Percentiles rank a stretch among this genome's conserved stretches.
Evolutionary conservation across 2,888 invertebrate genomes (phyloP).

Genomic region (Chromoteleia sp.): DNA sequence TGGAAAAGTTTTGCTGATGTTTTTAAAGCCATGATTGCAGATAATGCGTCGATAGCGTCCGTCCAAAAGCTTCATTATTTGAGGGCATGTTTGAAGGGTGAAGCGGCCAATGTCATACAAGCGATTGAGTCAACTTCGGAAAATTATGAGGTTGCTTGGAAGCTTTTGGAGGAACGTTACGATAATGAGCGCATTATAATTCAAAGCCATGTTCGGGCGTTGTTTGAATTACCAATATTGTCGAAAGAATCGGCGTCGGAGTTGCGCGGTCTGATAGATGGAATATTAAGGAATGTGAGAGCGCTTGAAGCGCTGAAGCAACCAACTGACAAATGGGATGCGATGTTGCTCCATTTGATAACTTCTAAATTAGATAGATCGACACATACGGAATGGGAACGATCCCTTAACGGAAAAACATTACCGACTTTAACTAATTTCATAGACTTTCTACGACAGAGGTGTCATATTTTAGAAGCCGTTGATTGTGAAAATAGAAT

Average conservation of each 20-base stretch:
- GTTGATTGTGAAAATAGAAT: no score
- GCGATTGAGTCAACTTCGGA: conserved; percentile 2
- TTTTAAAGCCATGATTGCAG: conserved; percentile 10
- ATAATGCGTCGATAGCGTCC: background rate
- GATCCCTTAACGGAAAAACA: background rate
- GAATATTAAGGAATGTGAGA: background rate
- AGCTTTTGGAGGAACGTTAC: background rate
- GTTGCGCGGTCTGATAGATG: background rate
- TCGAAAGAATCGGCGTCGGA: conserved; percentile 6
- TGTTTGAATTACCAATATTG: background rate
- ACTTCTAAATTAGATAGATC: background rate
- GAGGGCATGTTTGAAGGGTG: conserved; percentile 3
- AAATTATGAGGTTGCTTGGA: conserved; percentile 13
- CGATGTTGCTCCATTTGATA: background rate
- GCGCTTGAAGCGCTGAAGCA: background rate
- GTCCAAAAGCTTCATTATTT: conserved; percentile 14
- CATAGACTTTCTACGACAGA: background rate
- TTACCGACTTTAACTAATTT: background rate
- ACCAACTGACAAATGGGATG: background rate
- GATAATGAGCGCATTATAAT: conserved; percentile 21
- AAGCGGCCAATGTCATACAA: conserved; percentile 3
- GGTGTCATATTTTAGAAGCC: background rate
- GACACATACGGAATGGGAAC: background rate
- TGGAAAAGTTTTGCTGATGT: background rate
- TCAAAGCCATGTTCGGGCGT: conserved; percentile 9